Base-by-base conservation (phyloP, 2,113 vertebrate species). In the Aptenodytes patagonicus region DNA sequence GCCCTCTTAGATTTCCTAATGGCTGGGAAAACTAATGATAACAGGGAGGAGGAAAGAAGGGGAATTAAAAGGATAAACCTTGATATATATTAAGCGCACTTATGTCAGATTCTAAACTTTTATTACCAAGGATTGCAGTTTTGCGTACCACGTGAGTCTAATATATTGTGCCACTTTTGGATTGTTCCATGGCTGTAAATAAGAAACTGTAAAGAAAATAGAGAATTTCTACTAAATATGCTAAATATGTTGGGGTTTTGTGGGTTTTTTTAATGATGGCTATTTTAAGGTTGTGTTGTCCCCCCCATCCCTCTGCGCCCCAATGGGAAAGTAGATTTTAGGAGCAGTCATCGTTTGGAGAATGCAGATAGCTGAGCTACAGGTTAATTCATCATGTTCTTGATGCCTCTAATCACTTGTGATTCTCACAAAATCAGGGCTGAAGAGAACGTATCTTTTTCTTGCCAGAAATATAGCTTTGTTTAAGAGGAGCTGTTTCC, bases 381-480 rank as follows among this genome's bases (percentile, higher is more conserved):
- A 72, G 61, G 86, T 92, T 86, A 91, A 77, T 93, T 89, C 40
- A 65, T 92, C 62, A 28, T 83, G 55, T 83, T 93, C 40, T 55
- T 89, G 66, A 61, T 83, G 76, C 66, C 36, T 57, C 64, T 76
- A 70, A 87, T 89, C 76, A 61, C 62, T 83, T 47, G 36, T 64
- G 76, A 62, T 85, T 83, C 65, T 88, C n/a, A 83, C 36, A 90
- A 71, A 92, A 61, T 65, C 40, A 52, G 42, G 17, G 13, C 79
- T 92, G 75, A 96, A 79, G 81, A 89, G 40, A 95, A 86, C 51
- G 26, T 71, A 57, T 72, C 61, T 90, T 88, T 89, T 75, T 87
- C 57, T 89, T 91, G 49, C 36, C 62, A 75, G 75, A 83, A 95
- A 91, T 70, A 69, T 3, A 77, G 58, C 44, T 61, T 69, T 89